Percentiles rank a stretch among this genome's conserved stretches.
Conservation (phyloP, 2,113 vertebrate genomes). For the Puntigrus tetrazona region DNA sequence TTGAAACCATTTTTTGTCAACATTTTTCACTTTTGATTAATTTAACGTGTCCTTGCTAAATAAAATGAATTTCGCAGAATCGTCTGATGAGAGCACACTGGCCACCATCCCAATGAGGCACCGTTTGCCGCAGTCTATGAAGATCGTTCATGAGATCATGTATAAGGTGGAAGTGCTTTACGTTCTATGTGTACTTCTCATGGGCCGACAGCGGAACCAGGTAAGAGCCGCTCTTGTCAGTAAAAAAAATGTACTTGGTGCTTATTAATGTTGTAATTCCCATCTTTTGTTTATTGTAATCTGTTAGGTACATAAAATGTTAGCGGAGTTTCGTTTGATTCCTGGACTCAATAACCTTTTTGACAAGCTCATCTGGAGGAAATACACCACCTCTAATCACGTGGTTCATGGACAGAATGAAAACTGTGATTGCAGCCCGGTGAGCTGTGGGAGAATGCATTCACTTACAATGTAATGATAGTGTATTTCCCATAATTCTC, state of each 20-base stretch:
- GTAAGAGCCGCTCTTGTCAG: constrained; percentile 63
- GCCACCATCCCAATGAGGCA: constrained; percentile 86
- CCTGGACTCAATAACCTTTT: constrained; percentile 98
- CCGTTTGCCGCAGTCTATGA: constrained; percentile 96
- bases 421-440: constrained; percentile 98
- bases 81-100: constrained; percentile 89
- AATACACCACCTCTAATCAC: constrained; percentile 85
- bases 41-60: background rate
- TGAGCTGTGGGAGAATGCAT: constrained; percentile 68
- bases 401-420: constrained; percentile 96
- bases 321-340: constrained; percentile 95
- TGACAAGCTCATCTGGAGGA: constrained; percentile 98
- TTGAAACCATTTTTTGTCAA: background rate
- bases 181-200: constrained; percentile 94
- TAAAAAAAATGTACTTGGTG: background rate
- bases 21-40: background rate
- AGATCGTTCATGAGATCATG: constrained; percentile 99
- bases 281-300: constrained; percentile 18
- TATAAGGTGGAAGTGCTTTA: constrained; percentile 98
- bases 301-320: constrained; percentile 94
- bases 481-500: background rate
- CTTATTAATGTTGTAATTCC: background rate
- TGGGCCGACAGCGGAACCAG: constrained; percentile 98
- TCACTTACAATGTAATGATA: background rate
- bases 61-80: constrained; percentile 72